Evolutionary conservation across 2,888 invertebrate species (phyloP).

Genomic region (Eudasyphora cyanicolor): DNA sequence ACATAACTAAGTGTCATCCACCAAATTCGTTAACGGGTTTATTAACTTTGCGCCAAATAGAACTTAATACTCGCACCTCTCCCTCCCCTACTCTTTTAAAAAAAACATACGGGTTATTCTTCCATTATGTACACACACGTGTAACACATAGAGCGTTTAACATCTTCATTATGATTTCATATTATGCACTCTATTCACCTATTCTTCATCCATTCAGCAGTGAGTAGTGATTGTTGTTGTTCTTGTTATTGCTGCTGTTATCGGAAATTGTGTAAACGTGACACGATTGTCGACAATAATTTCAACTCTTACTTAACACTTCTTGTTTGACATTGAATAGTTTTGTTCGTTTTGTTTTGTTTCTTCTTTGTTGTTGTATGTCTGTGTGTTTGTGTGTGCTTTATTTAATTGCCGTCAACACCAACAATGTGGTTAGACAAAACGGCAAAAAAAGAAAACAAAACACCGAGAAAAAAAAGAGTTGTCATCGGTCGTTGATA

Average conservation of each 20-base stretch:
- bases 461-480: conserved; percentile 13
- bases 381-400: no score
- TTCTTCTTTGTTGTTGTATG: no score
- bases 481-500: conserved; percentile 62
- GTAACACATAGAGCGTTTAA: neutral
- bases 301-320: conserved; percentile 50
- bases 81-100: neutral
- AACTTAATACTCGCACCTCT: neutral
- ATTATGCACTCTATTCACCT: conserved; percentile 1
- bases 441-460: conserved; percentile 50
- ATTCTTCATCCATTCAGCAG: neutral
- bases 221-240: neutral
- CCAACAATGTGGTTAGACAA: neutral
- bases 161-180: conserved; percentile 15
- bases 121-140: neutral
- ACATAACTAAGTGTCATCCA: neutral
- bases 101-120: conserved; percentile 41
- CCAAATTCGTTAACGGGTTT: conserved; percentile 34
- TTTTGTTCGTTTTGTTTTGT: conserved; percentile 15
- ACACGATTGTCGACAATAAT: conserved; percentile 37
- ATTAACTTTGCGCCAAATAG: conserved; percentile 43
- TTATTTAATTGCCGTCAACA: conserved; percentile 10
- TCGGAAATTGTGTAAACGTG: conserved; percentile 52
- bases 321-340: conserved; percentile 58
- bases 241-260: conserved; percentile 13